Evolutionary conservation across 2,113 vertebrate genomes (phyloP).

Genomic region (Dolichallabes microphthalmus): DNA sequence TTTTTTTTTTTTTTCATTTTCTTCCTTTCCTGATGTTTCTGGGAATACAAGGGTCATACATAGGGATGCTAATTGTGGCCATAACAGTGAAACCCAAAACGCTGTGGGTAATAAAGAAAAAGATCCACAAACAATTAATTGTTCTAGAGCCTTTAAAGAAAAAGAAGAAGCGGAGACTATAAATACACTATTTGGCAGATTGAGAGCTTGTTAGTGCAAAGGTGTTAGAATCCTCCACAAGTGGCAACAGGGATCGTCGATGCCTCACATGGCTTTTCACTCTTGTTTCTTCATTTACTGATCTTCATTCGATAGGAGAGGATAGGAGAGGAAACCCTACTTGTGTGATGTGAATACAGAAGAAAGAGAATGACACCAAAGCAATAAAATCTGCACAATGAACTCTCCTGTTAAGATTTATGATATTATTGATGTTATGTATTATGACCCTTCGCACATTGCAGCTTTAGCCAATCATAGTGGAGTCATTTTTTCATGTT

Average conservation of each 20-base stretch:
- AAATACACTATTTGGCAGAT: conserved; percentile 9
- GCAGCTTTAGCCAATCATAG: neutral
- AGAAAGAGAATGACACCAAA: neutral
- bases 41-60: neutral
- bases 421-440: conserved; percentile 1
- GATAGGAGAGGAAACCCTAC: neutral
- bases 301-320: neutral
- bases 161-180: conserved; percentile 10
- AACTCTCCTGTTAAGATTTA: neutral
- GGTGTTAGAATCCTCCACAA: conserved; percentile 15
- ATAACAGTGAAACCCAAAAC: neutral
- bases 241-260: neutral
- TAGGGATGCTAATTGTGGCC: neutral
- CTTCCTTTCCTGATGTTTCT: neutral
- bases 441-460: conserved; percentile 4
- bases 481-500: neutral
- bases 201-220: conserved; percentile 20
- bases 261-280: neutral
- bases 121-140: neutral
- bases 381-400: neutral
- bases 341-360: neutral
- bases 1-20: neutral
- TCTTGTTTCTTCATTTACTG: neutral
- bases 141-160: conserved; percentile 1
- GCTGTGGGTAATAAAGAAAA: conserved; percentile 4